phyloP scores from a whole-genome alignment of 2,113 vertebrate genomes.

The Athene noctua region DNA sequence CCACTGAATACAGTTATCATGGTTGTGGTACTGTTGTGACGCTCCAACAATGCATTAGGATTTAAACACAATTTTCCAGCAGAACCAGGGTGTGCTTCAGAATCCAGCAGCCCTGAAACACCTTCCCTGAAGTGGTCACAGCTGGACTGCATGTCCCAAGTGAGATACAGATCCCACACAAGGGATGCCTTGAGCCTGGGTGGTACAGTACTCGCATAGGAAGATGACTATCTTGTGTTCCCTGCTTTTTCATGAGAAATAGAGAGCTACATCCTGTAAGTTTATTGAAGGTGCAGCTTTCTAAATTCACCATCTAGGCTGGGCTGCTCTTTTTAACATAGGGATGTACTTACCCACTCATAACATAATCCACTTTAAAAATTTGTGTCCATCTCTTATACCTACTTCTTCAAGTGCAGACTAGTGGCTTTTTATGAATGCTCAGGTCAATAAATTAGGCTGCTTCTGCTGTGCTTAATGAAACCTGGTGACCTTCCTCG shows the following conservation, averaged over 20 bases:
- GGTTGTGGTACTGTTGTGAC: fast-evolving
- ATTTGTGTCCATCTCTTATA: background rate
- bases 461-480: background rate
- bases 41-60: background rate
- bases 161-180: slow-evolving; percentile 72
- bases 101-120: slow-evolving; percentile 70
- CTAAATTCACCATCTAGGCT: background rate
- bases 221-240: slow-evolving; percentile 71
- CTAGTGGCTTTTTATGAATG: background rate
- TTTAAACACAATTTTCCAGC: background rate
- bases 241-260: slow-evolving; percentile 60
- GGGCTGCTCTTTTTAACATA: background rate
- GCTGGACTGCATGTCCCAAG: slow-evolving; percentile 48
- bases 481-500: background rate
- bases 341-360: background rate
- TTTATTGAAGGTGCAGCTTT: background rate
- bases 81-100: slow-evolving; percentile 76
- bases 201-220: slow-evolving; percentile 69
- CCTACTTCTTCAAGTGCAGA: background rate
- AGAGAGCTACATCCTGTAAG: background rate
- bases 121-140: slow-evolving; percentile 77
- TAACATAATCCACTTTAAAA: background rate
- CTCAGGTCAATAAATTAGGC: background rate
- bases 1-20: background rate
- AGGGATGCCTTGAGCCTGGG: slow-evolving; percentile 74